Base-by-base conservation (phyloP, 2,113 vertebrate species). In the Nothocercus nigrocapillus region DNA sequence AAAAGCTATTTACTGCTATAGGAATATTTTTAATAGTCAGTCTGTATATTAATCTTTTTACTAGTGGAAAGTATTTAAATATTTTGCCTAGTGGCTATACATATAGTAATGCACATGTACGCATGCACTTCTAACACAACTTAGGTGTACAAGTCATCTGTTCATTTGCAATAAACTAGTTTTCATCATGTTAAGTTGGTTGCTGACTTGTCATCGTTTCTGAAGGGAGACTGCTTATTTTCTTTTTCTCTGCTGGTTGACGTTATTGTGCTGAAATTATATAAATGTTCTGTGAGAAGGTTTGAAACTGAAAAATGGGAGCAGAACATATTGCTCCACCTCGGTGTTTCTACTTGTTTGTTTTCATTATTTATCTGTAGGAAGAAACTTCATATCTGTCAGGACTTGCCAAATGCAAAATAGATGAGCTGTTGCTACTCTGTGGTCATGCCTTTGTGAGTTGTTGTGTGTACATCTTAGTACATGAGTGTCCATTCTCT, bases 71-170 rank as follows among this genome's bases (percentile, higher is more conserved):
- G 38, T 5, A 1, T 25, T 51, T 81, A 75, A 79, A 36, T 54
- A 54, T 82, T 76, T 58, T 92, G 7, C 5, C 7, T 82, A 2
- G 25, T 80, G 30, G 13, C 15, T 88, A 90, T 64, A 45, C 18
- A 36, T 75, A 45, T 13, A 76, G 11, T 63, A 90, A 72, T 62
- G 28, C 3, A 25, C 9, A 8, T 11, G 24, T 30, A 72, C 14
- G 0, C 0, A 28, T 72, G 32, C 0, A 0, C 18, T n/a, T 77
- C 18, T n/a, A 72, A 58, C 7, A 42, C 9, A 64, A 17, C 6
- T 24, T 47, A 56, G 18, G 19, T 61, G 38, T 47, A 20, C 16
- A 68, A 34, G 7, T 22, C 62, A 12, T 32, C 21, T 34, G 5
- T 19, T 51, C 2, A 12, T 89, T 86, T 86, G 22, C 47, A 80